phyloP scores from a whole-genome alignment of 2,888 invertebrate species.

The Saturnia pavonia region DNA sequence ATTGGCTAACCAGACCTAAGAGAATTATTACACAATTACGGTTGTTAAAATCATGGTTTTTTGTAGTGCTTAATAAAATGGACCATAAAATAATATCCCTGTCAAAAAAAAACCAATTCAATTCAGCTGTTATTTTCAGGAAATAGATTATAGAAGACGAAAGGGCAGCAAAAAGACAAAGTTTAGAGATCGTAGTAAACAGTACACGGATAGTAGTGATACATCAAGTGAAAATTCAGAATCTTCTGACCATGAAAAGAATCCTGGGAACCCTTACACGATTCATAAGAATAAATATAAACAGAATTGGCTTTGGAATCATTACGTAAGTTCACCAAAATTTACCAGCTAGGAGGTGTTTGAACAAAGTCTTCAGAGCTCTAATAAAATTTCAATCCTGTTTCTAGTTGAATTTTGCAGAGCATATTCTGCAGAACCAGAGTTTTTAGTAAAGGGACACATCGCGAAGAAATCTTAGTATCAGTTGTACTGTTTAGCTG shows the following conservation, averaged over 20 bases:
- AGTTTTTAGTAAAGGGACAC: background rate
- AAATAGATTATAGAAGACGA: constrained; percentile 25
- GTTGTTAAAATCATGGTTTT: no score
- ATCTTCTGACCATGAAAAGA: constrained; percentile 50
- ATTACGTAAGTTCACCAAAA: constrained; percentile 39
- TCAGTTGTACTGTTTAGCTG: background rate
- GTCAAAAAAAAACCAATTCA: background rate
- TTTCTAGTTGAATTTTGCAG: background rate
- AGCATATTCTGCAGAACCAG: background rate
- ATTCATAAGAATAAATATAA: constrained; percentile 59
- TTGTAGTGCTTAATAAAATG: no score
- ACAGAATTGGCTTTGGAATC: constrained; percentile 68
- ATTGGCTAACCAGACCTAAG: no score
- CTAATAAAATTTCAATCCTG: background rate
- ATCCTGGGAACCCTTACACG: constrained; percentile 68
- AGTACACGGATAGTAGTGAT: background rate
- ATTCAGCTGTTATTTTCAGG: constrained; percentile 14
- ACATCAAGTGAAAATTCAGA: constrained; percentile 22
- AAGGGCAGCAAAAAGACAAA: constrained; percentile 21
- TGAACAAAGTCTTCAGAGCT: no score
- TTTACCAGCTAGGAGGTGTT: background rate
- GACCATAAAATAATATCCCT: background rate
- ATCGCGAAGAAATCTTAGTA: background rate
- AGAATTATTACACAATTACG: no score
- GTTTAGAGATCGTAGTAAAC: constrained; percentile 22